A percentile compares a stretch with the other conserved stretches of the same genome.
Evolutionary conservation across 2,113 vertebrate species (phyloP).

Genomic region (Myotis brandtii): DNA sequence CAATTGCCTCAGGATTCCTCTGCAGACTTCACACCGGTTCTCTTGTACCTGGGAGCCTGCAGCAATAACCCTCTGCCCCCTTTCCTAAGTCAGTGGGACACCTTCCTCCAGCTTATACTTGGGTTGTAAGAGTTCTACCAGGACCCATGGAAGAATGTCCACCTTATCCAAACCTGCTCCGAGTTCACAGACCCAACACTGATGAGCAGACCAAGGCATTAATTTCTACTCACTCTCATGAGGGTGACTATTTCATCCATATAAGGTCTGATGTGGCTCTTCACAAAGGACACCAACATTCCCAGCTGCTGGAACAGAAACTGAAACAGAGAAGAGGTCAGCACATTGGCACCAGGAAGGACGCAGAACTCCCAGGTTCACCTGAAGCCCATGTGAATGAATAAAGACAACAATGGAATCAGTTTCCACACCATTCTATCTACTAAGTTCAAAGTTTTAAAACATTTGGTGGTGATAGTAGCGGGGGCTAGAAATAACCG

Average conservation of each 20-base stretch:
- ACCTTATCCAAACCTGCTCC: background rate
- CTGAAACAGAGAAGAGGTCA: slow-evolving; percentile 82
- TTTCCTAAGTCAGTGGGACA: background rate
- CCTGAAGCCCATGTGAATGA: background rate
- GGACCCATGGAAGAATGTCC: background rate
- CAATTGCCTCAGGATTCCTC: slow-evolving; percentile 23
- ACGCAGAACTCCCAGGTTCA: background rate
- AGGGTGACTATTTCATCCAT: slow-evolving; percentile 99
- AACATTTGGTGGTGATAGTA: rapidly evolving
- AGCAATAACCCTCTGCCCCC: background rate
- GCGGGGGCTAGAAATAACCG: background rate
- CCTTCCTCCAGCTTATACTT: background rate
- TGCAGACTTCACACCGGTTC: background rate
- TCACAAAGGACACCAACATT: slow-evolving; percentile 98
- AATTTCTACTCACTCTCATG: slow-evolving; percentile 93
- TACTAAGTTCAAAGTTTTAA: background rate
- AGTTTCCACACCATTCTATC: background rate
- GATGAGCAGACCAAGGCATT: background rate
- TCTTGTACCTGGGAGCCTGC: background rate
- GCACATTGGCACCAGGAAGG: background rate
- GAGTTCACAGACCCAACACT: background rate
- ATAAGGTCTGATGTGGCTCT: slow-evolving; percentile 99
- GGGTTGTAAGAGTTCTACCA: background rate
- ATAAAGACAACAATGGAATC: background rate
- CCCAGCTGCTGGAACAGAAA: slow-evolving; percentile 98